Base-by-base conservation (phyloP, 2,113 vertebrate species). In the Brienomyrus longianalis region DNA sequence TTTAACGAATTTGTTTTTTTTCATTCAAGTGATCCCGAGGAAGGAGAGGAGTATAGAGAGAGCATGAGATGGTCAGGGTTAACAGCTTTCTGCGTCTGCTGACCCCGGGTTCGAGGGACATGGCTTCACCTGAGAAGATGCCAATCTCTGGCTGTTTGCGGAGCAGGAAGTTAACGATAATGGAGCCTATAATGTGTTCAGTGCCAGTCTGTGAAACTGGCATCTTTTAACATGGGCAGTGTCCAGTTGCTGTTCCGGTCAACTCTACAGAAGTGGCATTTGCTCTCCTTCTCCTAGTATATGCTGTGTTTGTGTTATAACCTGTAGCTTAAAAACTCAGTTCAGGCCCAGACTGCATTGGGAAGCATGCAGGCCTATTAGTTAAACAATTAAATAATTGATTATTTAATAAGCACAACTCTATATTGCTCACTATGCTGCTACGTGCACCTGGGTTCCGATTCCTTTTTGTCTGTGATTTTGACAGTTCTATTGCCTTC, bases 111-210 rank as follows among this genome's bases (percentile, higher is more conserved):
- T 77, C 8, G 17, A 74, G 48, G n/a, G 47, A 31, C 6, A n/a
- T 10, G 47, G 45, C 47, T 13, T 51, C 7, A 47, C 43, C 47
- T 85, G 43, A n/a, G 43, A 48, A 50, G 23, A 11, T 91, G 90
- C 90, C 88, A 91, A 90, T 66, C 91, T 83, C 90, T 83, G 77
- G 87, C 91, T 52, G 88, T 89, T 88, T 62, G 88, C 91, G 90
- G 91, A 90, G 91, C 90, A 90, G 91, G 92, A 94, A 93, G 93
- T 94, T 92, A 92, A 89, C 70, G 8, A 89, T 91, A 91, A n/a
- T 88, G 66, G 66, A 74, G 27, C n/a, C 10, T 5, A 35, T 35
- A 74, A 27, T 35, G 66, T 35, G 27, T 13, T 35, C 27, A 8
- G n/a, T 74, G 27, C 9, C 66, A 35, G n/a, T 4, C 66, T 15